Evolutionary conservation across 2,888 invertebrate species (phyloP).

Genomic region (Sturmia bella): DNA sequence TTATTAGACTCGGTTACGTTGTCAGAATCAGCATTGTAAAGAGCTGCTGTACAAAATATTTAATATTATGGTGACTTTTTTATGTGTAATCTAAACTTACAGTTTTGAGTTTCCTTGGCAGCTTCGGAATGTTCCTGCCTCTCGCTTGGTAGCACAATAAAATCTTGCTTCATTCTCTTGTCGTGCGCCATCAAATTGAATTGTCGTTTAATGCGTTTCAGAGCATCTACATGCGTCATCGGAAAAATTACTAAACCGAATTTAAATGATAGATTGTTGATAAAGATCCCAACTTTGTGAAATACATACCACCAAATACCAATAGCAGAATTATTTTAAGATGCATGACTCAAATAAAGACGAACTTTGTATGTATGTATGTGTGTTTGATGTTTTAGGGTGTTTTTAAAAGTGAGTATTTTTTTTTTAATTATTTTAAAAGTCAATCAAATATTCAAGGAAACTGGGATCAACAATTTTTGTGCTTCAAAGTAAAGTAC

Average conservation of each 20-base stretch:
- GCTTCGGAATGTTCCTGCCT: neutral
- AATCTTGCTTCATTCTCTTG: slow-evolving; percentile 29
- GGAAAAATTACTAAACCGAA: neutral
- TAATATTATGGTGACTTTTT: no score
- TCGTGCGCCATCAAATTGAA: neutral
- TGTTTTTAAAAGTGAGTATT: no score
- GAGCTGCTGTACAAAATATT: no score
- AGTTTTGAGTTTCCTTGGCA: neutral
- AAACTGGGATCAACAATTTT: no score
- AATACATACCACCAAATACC: slow-evolving; percentile 30
- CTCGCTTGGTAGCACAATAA: neutral
- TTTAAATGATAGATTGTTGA: neutral
- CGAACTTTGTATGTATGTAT: neutral
- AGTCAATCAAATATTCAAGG: no score
- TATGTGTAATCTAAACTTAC: no score
- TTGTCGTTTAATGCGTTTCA: slow-evolving; percentile 42
- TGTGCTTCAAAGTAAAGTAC: no score
- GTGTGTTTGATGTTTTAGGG: neutral
- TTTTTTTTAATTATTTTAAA: no score
- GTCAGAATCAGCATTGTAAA: no score
- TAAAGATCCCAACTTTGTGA: neutral
- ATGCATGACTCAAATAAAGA: slow-evolving; percentile 15
- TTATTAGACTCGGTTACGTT: neutral
- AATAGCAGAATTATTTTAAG: slow-evolving; percentile 6
- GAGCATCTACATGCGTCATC: neutral